phyloP scores from a whole-genome alignment of 2,113 vertebrate species.

The Circaetus cinerascens region DNA sequence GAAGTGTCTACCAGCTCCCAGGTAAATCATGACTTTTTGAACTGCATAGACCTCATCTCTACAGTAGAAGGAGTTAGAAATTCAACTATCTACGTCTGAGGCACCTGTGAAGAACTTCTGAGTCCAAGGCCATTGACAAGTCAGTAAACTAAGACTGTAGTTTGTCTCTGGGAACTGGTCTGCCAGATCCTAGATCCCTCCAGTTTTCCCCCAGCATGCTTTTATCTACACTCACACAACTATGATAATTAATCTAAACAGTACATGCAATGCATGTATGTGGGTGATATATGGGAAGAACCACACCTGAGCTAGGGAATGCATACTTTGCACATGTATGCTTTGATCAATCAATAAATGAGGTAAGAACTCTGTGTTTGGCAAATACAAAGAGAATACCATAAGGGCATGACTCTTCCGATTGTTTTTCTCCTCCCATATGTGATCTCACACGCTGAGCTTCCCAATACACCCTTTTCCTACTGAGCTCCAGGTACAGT shows the following conservation, averaged over 20 bases:
- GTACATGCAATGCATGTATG: background rate
- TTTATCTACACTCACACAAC: background rate
- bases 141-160: background rate
- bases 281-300: background rate
- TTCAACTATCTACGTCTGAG: background rate
- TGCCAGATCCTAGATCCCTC: background rate
- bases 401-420: background rate
- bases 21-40: background rate
- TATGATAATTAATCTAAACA: background rate
- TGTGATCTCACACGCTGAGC: background rate
- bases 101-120: background rate
- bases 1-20: background rate
- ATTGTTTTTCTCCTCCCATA: background rate
- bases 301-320: background rate
- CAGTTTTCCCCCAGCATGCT: background rate
- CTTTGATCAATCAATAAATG: background rate
- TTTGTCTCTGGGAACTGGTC: background rate
- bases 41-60: background rate
- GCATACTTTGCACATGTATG: background rate
- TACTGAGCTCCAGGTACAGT: background rate
- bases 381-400: background rate
- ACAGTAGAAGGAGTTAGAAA: background rate
- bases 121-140: background rate
- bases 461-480: background rate
- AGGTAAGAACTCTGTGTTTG: background rate